A percentile compares a stretch with the other conserved stretches of the same genome.
Conservation (phyloP, 2,888 invertebrate species). For the Campaea margaritaria region DNA sequence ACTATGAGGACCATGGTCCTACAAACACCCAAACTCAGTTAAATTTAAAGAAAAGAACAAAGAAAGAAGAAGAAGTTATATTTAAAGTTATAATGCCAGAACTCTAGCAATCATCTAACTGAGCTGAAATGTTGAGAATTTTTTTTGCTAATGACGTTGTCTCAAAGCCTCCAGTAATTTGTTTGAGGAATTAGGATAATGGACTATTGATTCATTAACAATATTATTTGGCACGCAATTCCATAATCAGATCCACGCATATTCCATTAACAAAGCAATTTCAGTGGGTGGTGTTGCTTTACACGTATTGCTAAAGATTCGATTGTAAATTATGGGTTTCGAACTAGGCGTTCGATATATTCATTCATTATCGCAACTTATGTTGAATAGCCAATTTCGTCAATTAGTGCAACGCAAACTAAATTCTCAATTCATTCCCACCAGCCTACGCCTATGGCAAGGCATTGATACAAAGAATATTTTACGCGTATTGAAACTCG, state of each 20-base stretch:
- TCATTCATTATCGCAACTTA: background rate
- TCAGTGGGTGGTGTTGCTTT: constrained; percentile 42
- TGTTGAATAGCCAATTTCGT: too few species aligned
- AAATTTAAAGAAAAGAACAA: too few species aligned
- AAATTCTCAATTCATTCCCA: background rate
- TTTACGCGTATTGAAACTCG: too few species aligned
- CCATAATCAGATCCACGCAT: constrained; percentile 41
- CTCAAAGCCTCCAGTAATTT: constrained; percentile 29
- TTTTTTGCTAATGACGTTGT: too few species aligned
- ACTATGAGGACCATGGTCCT: too few species aligned
- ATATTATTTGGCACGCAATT: constrained; percentile 35
- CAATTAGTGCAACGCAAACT: too few species aligned
- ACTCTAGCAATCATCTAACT: too few species aligned
- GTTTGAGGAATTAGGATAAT: constrained; percentile 28
- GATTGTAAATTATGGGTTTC: constrained; percentile 14
- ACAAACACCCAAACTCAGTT: too few species aligned
- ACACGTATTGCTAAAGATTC: constrained; percentile 11
- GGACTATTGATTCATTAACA: constrained; percentile 44
- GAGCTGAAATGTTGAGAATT: too few species aligned
- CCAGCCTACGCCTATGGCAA: too few species aligned
- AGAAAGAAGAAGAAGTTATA: too few species aligned
- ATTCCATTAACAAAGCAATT: constrained; percentile 41
- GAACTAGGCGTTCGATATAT: background rate
- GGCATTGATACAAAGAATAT: too few species aligned
- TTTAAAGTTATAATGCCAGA: background rate